Percentiles rank a stretch among this genome's conserved stretches.
Conservation (phyloP, 2,888 invertebrate species). For the Lysandra coridon region DNA sequence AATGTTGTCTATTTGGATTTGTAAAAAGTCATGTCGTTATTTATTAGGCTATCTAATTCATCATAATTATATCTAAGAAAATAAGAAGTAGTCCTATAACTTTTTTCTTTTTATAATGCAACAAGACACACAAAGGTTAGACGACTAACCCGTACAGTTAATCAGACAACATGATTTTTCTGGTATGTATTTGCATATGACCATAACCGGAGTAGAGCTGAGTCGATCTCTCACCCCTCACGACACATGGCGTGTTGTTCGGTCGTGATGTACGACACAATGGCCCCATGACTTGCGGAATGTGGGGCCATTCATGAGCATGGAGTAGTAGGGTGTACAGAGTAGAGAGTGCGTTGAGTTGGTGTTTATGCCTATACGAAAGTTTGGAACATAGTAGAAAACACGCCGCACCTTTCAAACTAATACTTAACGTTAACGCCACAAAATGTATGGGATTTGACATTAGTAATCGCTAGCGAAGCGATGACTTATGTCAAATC, state of each 20-base stretch:
- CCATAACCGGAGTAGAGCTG: slow-evolving; percentile 61
- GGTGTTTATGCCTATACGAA: background rate
- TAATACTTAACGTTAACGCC: no score
- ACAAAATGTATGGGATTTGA: no score
- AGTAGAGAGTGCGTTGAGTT: background rate
- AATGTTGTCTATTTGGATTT: no score
- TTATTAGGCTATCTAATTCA: no score
- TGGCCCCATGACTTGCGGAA: slow-evolving; percentile 74
- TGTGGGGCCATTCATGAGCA: slow-evolving; percentile 66
- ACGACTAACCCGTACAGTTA: slow-evolving; percentile 30
- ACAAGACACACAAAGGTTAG: background rate
- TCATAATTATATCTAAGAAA: no score
- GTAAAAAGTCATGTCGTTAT: no score
- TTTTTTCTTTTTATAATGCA: background rate
- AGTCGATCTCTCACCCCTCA: slow-evolving; percentile 72
- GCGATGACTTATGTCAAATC: no score
- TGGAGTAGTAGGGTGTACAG: background rate
- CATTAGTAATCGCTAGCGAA: no score
- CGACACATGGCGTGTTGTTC: slow-evolving; percentile 59
- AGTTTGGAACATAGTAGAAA: no score
- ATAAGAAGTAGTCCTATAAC: no score
- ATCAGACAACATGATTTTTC: slow-evolving; percentile 47
- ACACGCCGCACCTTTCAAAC: no score
- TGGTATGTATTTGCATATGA: slow-evolving; percentile 16
- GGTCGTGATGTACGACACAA: slow-evolving; percentile 72